Conservation (phyloP, 2,113 vertebrate genomes). For the Nicator chloris region DNA sequence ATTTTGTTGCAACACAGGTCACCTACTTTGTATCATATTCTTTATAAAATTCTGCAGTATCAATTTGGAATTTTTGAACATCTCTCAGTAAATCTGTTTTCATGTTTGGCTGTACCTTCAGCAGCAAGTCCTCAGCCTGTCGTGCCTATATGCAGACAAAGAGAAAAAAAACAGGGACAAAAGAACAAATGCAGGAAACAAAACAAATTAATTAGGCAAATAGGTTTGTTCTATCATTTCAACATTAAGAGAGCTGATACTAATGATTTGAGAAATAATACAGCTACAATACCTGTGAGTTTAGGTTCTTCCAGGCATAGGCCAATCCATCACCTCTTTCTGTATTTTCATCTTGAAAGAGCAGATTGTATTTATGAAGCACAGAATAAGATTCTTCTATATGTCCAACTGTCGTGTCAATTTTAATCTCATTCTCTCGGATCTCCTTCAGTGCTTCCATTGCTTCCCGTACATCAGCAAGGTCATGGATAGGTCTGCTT, state of each 20-base stretch:
- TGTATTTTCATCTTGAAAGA: slow-evolving; percentile 73
- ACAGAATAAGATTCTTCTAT: slow-evolving; percentile 81
- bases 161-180: neutral
- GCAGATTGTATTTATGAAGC: slow-evolving; percentile 75
- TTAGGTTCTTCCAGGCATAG: slow-evolving; percentile 81
- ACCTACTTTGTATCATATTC: slow-evolving; percentile 77
- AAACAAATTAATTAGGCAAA: neutral
- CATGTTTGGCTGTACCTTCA: slow-evolving; percentile 76
- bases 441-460: slow-evolving; percentile 78
- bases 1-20: neutral
- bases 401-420: slow-evolving; percentile 74
- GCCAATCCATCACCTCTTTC: slow-evolving; percentile 80
- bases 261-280: neutral
- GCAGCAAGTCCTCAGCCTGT: slow-evolving; percentile 75
- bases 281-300: slow-evolving; percentile 62
- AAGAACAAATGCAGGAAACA: neutral
- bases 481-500: slow-evolving; percentile 75
- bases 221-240: neutral
- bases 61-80: slow-evolving; percentile 70
- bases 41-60: slow-evolving; percentile 66
- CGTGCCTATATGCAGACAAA: slow-evolving; percentile 64
- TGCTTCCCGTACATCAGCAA: slow-evolving; percentile 75
- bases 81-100: slow-evolving; percentile 74
- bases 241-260: neutral
- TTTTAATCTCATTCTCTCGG: slow-evolving; percentile 74